These are phyloP conservation scores for Semnornis frantzii DNA, from an alignment of 2,113 vertebrate genomes.

Conservation along the genomic window DNA sequence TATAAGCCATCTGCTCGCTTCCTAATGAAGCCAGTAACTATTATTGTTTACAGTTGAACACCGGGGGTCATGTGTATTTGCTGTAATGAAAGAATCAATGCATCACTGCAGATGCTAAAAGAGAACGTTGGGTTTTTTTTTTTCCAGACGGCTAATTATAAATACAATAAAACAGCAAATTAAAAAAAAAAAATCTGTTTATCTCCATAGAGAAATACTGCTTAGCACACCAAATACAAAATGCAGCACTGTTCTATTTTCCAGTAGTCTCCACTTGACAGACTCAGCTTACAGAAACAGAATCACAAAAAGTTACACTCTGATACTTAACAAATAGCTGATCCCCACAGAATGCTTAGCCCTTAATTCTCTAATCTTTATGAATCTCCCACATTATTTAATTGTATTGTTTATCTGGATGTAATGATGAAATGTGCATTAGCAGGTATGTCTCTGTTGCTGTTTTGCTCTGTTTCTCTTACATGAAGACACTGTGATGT, in stretches of 20 bases:
- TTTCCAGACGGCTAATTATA: slow-evolving; percentile 75
- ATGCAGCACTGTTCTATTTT: slow-evolving; percentile 27
- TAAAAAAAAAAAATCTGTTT: slow-evolving; percentile 59
- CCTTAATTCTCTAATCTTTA: slow-evolving; percentile 29
- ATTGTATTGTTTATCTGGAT: slow-evolving; percentile 3
- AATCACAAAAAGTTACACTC: slow-evolving; percentile 32
- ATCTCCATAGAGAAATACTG: slow-evolving; percentile 64
- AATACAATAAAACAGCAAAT: slow-evolving; percentile 75
- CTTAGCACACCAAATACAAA: slow-evolving; percentile 58
- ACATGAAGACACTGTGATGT: neutral
- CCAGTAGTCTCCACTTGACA: slow-evolving; percentile 9
- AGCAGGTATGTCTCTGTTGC: neutral
- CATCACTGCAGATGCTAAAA: slow-evolving; percentile 70
- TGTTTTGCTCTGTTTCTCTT: neutral
- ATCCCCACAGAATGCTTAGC: slow-evolving; percentile 27
- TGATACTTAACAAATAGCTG: slow-evolving; percentile 4
- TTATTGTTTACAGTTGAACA: slow-evolving; percentile 80
- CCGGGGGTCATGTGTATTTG: slow-evolving; percentile 76
- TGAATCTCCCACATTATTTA: slow-evolving; percentile 43
- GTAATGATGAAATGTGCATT: neutral
- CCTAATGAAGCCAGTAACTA: slow-evolving; percentile 81
- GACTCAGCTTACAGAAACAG: slow-evolving; percentile 23
- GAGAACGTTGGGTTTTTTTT: slow-evolving; percentile 41
- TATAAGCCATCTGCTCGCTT: slow-evolving; percentile 81
- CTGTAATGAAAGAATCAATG: slow-evolving; percentile 75